Base-by-base conservation (phyloP, 2,113 vertebrate genomes). In the Paramormyrops kingsleyae region DNA sequence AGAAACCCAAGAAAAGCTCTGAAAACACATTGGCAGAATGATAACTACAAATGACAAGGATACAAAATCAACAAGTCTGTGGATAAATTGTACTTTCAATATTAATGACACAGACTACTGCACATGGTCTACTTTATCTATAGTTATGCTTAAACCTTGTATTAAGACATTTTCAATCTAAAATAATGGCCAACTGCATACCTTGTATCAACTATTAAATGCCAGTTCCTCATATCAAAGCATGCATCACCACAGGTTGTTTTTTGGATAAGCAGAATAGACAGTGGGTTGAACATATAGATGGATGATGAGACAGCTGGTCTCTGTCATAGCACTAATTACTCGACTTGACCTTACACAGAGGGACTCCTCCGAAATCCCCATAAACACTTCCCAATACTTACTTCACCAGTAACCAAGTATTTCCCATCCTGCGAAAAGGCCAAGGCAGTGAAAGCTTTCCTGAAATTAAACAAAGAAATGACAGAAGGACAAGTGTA, bases 341-440 rank as follows among this genome's bases (percentile, higher is more conserved):
- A 27, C n/a, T 27, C 9, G 0, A 27, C 9, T 19, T 27, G 3
- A 70, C 62, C 6, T 62, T 10, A 27, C n/a, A 13, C 10, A 70
- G 62, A 31, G 62, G 10, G 27, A 70, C 62, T 13, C 62, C 10
- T n/a, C 21, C 1, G 10, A 70, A 70, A 70, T 70, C 10, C 62
- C 9, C 62, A 70, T 13, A 27, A 66, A 70, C 87, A 83, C 89
- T 70, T 92, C 88, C n/a, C 89, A 87, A 3, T 0, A 92, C 97
- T 96, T 91, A 98, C 97, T 96, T 99, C 98, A 9, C 98, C 97
- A 0, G 97, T 97, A 91, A 96, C 97, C 90, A 99, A 94, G 92
- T 97, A 95, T 86, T 96, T 98, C 53, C 97, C 97, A 46, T 98
- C 97, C 0, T 96, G 96, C 0, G 97, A 98, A 92, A 98, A 99